Percentiles rank a stretch among this genome's conserved stretches.
Conservation (phyloP, 2,888 invertebrate species). For the Eupithecia abbreviata region DNA sequence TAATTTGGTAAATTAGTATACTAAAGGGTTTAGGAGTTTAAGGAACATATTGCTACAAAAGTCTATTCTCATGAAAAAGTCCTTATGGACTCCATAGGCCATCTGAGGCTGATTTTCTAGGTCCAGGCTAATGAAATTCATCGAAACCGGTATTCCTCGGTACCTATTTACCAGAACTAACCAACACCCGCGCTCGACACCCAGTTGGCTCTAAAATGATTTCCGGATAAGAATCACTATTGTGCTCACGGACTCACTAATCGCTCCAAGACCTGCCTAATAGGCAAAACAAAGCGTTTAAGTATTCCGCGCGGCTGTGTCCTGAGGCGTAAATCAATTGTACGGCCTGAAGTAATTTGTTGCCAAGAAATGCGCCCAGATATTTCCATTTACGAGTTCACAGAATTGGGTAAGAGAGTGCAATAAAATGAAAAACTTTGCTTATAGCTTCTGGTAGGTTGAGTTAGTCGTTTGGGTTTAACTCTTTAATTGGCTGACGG, state of each 20-base stretch:
- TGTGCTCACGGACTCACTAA: slow-evolving; percentile 6
- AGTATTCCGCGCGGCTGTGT: slow-evolving; percentile 6
- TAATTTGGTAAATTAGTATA: no score
- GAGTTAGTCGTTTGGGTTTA: background rate
- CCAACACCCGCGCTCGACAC: background rate
- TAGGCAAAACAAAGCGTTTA: slow-evolving; percentile 10
- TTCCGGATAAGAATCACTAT: background rate
- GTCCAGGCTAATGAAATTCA: background rate
- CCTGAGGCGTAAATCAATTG: slow-evolving; percentile 12
- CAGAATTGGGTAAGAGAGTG: background rate
- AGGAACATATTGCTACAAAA: no score
- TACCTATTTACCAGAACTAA: background rate
- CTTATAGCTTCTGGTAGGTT: background rate
- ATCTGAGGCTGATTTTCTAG: background rate
- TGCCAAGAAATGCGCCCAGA: slow-evolving; percentile 12
- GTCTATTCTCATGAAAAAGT: no score
- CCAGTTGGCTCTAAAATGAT: background rate
- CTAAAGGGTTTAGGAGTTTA: no score
- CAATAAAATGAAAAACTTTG: slow-evolving; percentile 10
- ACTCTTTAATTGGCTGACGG: background rate
- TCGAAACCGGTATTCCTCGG: no score
- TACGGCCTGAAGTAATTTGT: slow-evolving; percentile 8
- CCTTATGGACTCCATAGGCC: no score
- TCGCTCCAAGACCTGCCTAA: slow-evolving; percentile 7
- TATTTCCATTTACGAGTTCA: slow-evolving; percentile 14